Base-by-base conservation (phyloP, 2,797 vertebrate genomes). In the Dallia pectoralis region DNA sequence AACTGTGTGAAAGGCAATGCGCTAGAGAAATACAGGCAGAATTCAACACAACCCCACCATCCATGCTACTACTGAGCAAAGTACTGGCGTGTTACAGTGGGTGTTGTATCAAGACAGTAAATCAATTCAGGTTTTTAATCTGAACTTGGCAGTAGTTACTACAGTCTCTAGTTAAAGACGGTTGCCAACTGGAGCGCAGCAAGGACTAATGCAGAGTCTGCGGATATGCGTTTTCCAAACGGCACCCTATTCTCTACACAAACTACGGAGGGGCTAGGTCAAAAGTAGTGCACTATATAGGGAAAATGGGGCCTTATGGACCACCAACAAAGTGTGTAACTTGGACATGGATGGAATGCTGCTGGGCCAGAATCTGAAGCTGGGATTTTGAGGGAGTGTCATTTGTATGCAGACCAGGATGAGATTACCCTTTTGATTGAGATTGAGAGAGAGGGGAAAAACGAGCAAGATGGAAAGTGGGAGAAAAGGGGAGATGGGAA, bases 381-480 rank as follows among this genome's bases (percentile, higher is more conserved):
- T 56, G 53, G n/a, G 8, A 25, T 56, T n/a, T 56, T 56, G 53
- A 56, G 4, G 61, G 15, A 63, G 59, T 4, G 22, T 32, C 61
- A 32, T 63, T 63, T 63, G 61, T 63, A 32, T 32, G 79, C 49
- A 84, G 73, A 62, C 81, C 77, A 44, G 40, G 40, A 8, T 8
- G 12, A 8, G 4, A 44, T 44, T 8, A 44, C 8, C 40, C 40
- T 44, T 44, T 44, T 44, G 40, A 44, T 44, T 44, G 40, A 29
- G 14, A 70, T 3, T 36, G 12, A 1, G 3, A 74, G 49, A 59
- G 66, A 44, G 65, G 61, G 16, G 11, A 22, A 47, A 12, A 68
- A 12, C 25, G 4, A 48, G 44, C 25, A 12, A 48, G 44, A 48
- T 0, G 27, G 6, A 25, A 30, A 36, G 4, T 33, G 18, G 64